phyloP scores from a whole-genome alignment of 2,797 vertebrate species.

The Chromobotia macracanthus region DNA sequence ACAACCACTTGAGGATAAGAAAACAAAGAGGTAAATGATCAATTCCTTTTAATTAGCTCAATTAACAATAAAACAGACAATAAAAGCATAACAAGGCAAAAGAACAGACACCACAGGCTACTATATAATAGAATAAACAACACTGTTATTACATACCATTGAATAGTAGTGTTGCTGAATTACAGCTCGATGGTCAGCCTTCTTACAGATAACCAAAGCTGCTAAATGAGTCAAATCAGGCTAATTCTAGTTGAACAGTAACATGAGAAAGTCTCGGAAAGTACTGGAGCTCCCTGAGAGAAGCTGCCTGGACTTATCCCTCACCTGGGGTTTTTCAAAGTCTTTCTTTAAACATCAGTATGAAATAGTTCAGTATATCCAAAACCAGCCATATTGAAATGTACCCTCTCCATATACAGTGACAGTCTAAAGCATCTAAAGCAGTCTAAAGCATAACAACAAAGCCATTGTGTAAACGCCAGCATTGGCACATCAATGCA shows the following conservation, averaged over 20 bases:
- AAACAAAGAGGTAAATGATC: neutral
- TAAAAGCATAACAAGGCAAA: neutral
- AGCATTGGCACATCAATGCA: neutral
- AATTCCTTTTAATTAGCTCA: conserved; percentile 18
- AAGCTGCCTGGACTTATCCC: conserved; percentile 42
- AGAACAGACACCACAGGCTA: neutral
- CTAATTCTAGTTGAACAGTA: conserved; percentile 51
- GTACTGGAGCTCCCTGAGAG: conserved; percentile 26
- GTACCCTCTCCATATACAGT: too few species aligned
- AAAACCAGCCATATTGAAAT: conserved; percentile 2
- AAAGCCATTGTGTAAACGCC: conserved; percentile 8
- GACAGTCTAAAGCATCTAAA: neutral
- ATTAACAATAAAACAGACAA: conserved; percentile 5
- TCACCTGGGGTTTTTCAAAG: conserved; percentile 10
- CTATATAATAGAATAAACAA: too few species aligned
- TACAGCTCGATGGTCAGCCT: conserved; percentile 6
- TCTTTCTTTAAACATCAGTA: neutral
- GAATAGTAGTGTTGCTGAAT: conserved; percentile 1
- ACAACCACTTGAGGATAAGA: neutral
- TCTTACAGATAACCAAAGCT: conserved; percentile 21
- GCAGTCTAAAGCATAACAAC: neutral
- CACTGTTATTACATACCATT: conserved; percentile 1
- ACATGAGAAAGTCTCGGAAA: conserved; percentile 21
- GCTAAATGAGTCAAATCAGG: conserved; percentile 46
- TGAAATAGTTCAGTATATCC: conserved; percentile 13